A percentile compares a stretch with the other conserved stretches of the same genome.
Evolutionary conservation across 2,113 vertebrate species (phyloP).

Genomic region (Etheostoma spectabile): DNA sequence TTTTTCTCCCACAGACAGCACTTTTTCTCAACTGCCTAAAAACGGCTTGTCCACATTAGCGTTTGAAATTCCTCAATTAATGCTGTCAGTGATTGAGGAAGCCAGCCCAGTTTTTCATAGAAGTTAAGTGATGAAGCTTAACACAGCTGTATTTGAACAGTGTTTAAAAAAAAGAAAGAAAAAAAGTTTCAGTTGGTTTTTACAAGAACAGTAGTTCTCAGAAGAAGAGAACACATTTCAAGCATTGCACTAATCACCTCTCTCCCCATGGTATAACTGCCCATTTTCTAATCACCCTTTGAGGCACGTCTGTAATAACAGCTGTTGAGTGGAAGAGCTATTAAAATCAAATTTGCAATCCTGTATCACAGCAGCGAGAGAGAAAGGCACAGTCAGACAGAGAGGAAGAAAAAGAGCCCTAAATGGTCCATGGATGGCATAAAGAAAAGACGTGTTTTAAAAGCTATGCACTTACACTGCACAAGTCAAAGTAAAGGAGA

Average conservation of each 20-base stretch:
- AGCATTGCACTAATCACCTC: conserved; percentile 48
- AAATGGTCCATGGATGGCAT: conserved; percentile 16
- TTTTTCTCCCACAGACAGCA: too few species aligned
- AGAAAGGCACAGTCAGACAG: conserved; percentile 17
- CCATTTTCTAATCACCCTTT: conserved; percentile 63
- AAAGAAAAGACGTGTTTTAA: conserved; percentile 32
- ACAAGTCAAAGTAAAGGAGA: conserved; percentile 2
- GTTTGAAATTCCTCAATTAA: too few species aligned
- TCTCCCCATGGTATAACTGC: conserved; percentile 43
- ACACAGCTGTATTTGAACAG: conserved; percentile 25
- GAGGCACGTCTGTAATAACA: conserved; percentile 67
- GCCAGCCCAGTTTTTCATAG: background rate
- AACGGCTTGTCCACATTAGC: too few species aligned
- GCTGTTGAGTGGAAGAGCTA: conserved; percentile 62
- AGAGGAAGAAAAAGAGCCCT: conserved; percentile 23
- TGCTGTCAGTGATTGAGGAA: too few species aligned
- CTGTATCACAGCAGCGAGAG: conserved; percentile 27
- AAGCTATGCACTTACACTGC: conserved; percentile 9
- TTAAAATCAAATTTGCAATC: conserved; percentile 72
- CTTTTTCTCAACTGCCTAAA: too few species aligned
- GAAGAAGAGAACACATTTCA: conserved; percentile 55
- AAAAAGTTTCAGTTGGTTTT: conserved; percentile 32
- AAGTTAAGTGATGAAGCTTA: conserved; percentile 26
- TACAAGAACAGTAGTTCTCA: conserved; percentile 49
- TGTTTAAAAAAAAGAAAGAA: background rate